phyloP scores from a whole-genome alignment of 2,113 vertebrate genomes.

The Carassius auratus region DNA sequence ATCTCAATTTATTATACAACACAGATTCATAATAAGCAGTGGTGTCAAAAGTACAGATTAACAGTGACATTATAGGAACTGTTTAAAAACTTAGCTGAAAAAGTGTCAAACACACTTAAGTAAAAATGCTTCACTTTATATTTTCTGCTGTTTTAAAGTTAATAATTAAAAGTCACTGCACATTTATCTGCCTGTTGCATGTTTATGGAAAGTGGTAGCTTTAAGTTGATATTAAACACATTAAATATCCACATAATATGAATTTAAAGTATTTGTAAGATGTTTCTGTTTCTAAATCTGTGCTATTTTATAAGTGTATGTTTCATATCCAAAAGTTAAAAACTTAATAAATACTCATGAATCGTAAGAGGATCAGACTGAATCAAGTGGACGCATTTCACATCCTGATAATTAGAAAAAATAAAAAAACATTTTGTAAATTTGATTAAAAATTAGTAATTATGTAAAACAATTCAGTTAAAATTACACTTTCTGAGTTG shows the following conservation, averaged over 20 bases:
- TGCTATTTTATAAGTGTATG: neutral
- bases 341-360: no score
- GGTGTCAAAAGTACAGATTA: neutral
- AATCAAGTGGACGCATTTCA: neutral
- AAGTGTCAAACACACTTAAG: neutral
- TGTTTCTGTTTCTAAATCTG: neutral
- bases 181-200: no score
- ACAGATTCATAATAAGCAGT: conserved; percentile 66
- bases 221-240: no score
- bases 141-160: neutral
- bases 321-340: no score
- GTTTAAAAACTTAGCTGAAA: no score
- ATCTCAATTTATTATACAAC: conserved; percentile 59
- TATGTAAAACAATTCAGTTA: neutral
- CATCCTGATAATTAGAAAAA: neutral
- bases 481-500: neutral
- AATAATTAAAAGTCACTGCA: neutral
- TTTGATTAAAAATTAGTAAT: no score
- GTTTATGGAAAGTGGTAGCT: no score
- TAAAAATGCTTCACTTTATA: neutral
- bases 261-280: neutral
- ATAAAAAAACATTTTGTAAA: neutral
- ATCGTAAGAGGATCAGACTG: neutral
- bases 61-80: neutral
- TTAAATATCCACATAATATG: neutral